A percentile compares a stretch with the other conserved stretches of the same genome.
These are phyloP conservation scores for Drosophila tanythrix DNA, from an alignment of 2,888 invertebrate genomes.

Conservation along the genomic window DNA sequence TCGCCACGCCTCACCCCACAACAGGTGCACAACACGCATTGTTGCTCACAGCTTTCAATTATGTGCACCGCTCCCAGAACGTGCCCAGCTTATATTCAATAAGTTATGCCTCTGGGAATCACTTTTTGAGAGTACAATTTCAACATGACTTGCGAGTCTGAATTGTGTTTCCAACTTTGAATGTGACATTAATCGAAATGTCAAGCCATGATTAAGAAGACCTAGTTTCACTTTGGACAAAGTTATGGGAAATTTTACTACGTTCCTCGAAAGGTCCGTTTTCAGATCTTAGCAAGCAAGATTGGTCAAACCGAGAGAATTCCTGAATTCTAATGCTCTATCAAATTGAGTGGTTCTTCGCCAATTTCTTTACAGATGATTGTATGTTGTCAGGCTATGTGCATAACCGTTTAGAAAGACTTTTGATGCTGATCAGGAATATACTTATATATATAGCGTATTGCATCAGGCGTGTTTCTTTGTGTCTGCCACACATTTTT, in stretches of 20 bases:
- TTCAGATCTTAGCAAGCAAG: background rate
- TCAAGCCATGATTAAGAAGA: background rate
- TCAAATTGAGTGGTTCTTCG: background rate
- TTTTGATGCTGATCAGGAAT: background rate
- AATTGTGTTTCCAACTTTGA: background rate
- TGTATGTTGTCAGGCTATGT: background rate
- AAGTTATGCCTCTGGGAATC: background rate
- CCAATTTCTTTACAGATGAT: background rate
- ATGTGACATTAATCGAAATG: background rate
- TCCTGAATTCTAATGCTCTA: background rate
- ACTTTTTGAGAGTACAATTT: background rate
- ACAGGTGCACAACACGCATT: background rate
- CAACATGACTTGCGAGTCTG: background rate
- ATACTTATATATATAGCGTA: background rate
- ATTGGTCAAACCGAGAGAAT: background rate
- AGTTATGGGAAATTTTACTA: background rate
- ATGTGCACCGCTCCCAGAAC: background rate
- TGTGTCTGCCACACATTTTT: background rate
- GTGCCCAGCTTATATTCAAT: background rate
- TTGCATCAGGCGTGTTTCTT: background rate
- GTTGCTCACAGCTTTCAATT: background rate
- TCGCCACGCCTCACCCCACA: slow-evolving; percentile 12
- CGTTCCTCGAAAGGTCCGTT: background rate
- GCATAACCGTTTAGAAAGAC: background rate
- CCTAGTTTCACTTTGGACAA: background rate